These are phyloP conservation scores for Gymnobelideus leadbeateri DNA, from an alignment of 2,113 vertebrate species.

Conservation along the genomic window DNA sequence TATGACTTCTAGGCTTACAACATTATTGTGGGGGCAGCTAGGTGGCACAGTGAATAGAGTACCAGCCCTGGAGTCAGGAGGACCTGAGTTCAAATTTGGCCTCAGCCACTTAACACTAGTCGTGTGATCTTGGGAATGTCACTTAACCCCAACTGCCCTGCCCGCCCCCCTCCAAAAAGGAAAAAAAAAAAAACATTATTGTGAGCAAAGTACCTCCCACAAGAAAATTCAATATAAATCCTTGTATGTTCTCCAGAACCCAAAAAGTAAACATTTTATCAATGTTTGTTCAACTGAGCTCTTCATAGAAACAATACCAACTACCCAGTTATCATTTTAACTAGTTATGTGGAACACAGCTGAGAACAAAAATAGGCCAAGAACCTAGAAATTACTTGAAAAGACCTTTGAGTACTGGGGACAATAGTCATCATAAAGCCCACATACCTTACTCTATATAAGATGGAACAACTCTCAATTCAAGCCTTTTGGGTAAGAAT, in stretches of 20 bases:
- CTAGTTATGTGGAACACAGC: background rate
- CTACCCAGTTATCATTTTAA: background rate
- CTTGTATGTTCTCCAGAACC: background rate
- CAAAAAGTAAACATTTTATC: background rate
- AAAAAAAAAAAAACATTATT: background rate
- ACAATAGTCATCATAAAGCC: background rate
- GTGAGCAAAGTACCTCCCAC: background rate
- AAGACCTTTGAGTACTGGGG: background rate
- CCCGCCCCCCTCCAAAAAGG: no score
- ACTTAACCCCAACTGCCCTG: no score
- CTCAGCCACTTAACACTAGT: no score
- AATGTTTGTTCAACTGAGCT: background rate
- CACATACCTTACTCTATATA: background rate
- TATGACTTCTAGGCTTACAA: background rate
- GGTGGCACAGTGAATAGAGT: no score
- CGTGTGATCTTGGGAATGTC: no score
- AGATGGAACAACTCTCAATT: background rate
- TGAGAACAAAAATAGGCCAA: background rate
- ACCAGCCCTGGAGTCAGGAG: no score
- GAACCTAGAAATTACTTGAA: background rate
- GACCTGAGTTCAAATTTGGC: no score
- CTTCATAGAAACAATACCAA: background rate
- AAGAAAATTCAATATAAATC: background rate
- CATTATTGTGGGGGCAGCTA: background rate
- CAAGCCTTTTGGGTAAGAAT: background rate